These are phyloP conservation scores for Dicentrarchus labrax DNA, from an alignment of 2,113 vertebrate species.

Conservation along the genomic window DNA sequence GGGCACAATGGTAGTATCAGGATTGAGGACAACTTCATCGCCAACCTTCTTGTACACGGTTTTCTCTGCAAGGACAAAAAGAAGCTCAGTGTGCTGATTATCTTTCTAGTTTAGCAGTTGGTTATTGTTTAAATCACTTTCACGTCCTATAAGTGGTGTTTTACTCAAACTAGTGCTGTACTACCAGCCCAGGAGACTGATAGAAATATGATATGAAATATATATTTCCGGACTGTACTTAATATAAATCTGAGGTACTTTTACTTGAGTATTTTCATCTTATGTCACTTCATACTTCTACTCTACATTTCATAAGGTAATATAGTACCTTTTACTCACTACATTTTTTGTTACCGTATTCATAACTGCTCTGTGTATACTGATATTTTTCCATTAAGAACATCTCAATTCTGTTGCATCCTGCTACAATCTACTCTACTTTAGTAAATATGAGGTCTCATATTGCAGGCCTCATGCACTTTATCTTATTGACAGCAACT, in stretches of 20 bases:
- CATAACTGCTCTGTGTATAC: background rate
- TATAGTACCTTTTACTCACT: no score
- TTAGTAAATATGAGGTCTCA: background rate
- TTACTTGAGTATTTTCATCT: no score
- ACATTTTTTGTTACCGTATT: background rate
- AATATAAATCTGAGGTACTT: no score
- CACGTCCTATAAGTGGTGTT: no score
- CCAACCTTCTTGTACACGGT: background rate
- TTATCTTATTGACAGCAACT: no score
- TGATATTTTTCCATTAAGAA: no score
- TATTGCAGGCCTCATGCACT: background rate
- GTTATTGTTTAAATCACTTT: background rate
- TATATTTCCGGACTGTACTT: no score
- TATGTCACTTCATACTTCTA: no score
- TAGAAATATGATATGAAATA: no score
- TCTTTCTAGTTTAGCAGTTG: background rate
- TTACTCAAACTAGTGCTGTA: no score
- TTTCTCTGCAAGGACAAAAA: background rate
- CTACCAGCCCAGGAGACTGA: no score
- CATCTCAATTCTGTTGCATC: background rate
- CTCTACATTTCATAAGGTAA: no score
- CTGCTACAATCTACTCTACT: background rate
- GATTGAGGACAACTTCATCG: conserved; percentile 16
- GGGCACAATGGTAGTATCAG: rapidly evolving
- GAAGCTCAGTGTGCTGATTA: background rate